These are phyloP conservation scores for Lepidurus apus DNA, from an alignment of 1,140 invertebrate genomes.

Conservation along the genomic window DNA sequence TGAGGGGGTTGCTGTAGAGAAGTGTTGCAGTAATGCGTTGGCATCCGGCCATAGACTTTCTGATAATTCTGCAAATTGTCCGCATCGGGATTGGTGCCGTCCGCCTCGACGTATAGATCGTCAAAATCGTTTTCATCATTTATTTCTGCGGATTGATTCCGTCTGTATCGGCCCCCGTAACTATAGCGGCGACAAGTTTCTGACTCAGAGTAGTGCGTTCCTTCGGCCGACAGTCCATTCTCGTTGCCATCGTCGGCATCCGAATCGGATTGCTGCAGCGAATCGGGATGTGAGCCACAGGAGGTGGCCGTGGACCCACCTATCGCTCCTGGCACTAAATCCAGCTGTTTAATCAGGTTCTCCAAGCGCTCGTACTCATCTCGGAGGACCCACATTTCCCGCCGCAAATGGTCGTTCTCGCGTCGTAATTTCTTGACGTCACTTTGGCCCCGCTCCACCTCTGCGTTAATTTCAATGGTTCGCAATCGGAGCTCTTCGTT, in stretches of 20 bases:
- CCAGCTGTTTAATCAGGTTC: constrained; percentile 59
- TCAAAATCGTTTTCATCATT: background rate
- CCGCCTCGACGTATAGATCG: constrained; percentile 35
- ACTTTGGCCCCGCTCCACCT: constrained; percentile 81
- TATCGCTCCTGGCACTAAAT: constrained; percentile 46
- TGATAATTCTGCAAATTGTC: constrained; percentile 40
- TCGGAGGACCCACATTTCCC: constrained; percentile 76
- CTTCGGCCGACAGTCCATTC: constrained; percentile 7
- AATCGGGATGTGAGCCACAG: constrained; percentile 34
- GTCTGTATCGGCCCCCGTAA: background rate
- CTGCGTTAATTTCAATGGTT: constrained; percentile 87
- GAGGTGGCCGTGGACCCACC: constrained; percentile 35
- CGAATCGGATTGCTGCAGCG: constrained; percentile 38
- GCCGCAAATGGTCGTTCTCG: constrained; percentile 76
- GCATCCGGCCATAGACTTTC: constrained; percentile 39
- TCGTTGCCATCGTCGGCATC: constrained; percentile 32
- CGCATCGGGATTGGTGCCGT: constrained; percentile 38
- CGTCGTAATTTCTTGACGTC: constrained; percentile 79
- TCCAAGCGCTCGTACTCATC: constrained; percentile 83
- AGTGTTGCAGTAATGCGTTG: constrained; percentile 16
- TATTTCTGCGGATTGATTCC: constrained; percentile 6
- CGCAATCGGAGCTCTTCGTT: constrained; percentile 83
- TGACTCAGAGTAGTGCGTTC: background rate
- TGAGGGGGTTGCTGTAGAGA: background rate
- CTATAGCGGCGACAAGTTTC: background rate